phyloP scores from a whole-genome alignment of 2,888 invertebrate genomes.

The Pogonocherus hispidulus region DNA sequence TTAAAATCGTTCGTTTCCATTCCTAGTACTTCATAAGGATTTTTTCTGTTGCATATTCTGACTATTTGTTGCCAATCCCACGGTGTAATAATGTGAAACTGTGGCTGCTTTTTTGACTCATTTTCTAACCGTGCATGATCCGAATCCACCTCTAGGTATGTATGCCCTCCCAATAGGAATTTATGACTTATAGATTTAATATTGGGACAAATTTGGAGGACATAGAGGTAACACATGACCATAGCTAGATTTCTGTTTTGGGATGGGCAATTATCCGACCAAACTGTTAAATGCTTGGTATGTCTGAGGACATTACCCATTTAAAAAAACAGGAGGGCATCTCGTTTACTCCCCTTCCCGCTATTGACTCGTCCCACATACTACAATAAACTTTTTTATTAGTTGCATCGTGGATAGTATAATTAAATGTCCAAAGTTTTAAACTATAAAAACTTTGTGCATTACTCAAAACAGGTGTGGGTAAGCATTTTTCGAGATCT shows the following conservation, averaged over 20 bases:
- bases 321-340: slow-evolving; percentile 35
- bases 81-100: slow-evolving; percentile 38
- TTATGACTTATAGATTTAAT: slow-evolving; percentile 39
- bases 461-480: slow-evolving; percentile 43
- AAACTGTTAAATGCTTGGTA: not conserved
- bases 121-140: slow-evolving; percentile 38
- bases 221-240: not conserved
- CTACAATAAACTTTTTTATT: slow-evolving; percentile 37
- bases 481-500: slow-evolving; percentile 46
- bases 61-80: slow-evolving; percentile 39
- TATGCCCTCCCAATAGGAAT: slow-evolving; percentile 40
- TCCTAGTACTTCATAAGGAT: slow-evolving; percentile 30
- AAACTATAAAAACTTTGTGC: slow-evolving; percentile 45
- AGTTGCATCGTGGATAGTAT: slow-evolving; percentile 41
- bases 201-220: no score
- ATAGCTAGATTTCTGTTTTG: not conserved
- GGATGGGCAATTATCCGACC: not conserved
- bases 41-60: slow-evolving; percentile 10
- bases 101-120: slow-evolving; percentile 29
- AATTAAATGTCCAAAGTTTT: slow-evolving; percentile 47
- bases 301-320: not conserved
- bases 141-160: slow-evolving; percentile 39
- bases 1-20: slow-evolving; percentile 38
- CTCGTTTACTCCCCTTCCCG: slow-evolving; percentile 40
- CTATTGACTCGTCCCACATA: slow-evolving; percentile 47